Conservation (phyloP, 2,888 invertebrate genomes). For the Alentia gelatinosa region DNA sequence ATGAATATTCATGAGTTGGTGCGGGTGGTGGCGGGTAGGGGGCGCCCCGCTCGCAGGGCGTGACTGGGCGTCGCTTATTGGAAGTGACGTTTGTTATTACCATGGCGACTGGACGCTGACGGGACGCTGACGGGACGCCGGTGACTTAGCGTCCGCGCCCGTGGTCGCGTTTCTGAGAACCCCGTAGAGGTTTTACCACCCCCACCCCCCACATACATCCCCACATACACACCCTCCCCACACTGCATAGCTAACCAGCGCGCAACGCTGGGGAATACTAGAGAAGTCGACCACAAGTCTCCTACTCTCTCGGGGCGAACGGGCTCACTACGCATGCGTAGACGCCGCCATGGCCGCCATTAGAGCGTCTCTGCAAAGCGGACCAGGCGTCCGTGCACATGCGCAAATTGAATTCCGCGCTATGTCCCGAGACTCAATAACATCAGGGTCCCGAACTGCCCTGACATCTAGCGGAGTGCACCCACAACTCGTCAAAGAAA, state of each 20-base stretch:
- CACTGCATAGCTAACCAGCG: too few species aligned
- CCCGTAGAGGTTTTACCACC: too few species aligned
- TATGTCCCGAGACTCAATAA: neutral
- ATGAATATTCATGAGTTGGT: neutral
- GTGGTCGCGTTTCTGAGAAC: too few species aligned
- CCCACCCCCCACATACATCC: too few species aligned
- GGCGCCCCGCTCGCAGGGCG: neutral
- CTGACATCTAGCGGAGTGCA: too few species aligned
- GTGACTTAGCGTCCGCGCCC: neutral
- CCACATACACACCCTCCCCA: too few species aligned
- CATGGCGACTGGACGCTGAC: neutral
- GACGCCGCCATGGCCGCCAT: too few species aligned
- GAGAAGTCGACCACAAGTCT: too few species aligned
- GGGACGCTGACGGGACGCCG: neutral
- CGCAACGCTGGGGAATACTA: too few species aligned
- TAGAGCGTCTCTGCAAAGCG: neutral
- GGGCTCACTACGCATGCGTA: too few species aligned
- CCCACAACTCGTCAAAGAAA: too few species aligned
- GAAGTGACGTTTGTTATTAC: slow-evolving; percentile 26
- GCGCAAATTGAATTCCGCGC: neutral
- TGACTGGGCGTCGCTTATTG: neutral
- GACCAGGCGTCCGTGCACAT: neutral
- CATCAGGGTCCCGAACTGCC: neutral
- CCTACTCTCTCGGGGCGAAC: too few species aligned
- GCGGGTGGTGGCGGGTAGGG: neutral